phyloP scores from a whole-genome alignment of 2,797 vertebrate species.

The Sitta carolinensis region DNA sequence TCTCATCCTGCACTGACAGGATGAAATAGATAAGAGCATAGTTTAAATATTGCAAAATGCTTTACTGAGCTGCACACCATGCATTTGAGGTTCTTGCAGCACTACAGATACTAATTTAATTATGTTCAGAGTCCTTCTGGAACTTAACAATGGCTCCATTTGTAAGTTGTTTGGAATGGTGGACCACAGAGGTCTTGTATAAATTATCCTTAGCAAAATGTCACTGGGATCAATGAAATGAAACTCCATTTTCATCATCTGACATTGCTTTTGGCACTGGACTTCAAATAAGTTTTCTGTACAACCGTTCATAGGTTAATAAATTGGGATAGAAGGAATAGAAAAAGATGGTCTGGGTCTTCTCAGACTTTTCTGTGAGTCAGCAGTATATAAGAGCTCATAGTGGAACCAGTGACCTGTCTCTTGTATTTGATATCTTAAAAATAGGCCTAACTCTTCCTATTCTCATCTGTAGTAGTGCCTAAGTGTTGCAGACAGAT shows the following conservation, averaged over 20 bases:
- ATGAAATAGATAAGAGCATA: neutral
- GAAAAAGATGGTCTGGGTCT: neutral
- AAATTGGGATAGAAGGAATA: neutral
- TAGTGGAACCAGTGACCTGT: neutral
- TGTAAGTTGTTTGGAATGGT: neutral
- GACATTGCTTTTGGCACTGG: neutral
- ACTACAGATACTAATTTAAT: neutral
- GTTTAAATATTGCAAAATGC: neutral
- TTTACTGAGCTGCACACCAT: neutral
- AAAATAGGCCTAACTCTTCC: neutral
- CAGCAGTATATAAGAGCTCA: neutral
- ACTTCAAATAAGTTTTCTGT: neutral
- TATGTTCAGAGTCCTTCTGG: neutral
- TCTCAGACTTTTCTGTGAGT: neutral
- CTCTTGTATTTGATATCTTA: neutral
- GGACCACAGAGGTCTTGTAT: neutral
- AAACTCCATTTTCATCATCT: neutral
- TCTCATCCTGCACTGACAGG: neutral
- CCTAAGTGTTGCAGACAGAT: neutral
- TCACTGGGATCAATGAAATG: neutral
- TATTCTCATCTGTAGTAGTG: neutral
- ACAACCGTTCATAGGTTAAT: neutral
- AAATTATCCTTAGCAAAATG: neutral
- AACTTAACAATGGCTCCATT: neutral
- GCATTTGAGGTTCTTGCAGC: neutral